A percentile compares a stretch with the other conserved stretches of the same genome.
Evolutionary conservation across 2,113 vertebrate species (phyloP).

Genomic region (Thalassarche chlororhynchos): DNA sequence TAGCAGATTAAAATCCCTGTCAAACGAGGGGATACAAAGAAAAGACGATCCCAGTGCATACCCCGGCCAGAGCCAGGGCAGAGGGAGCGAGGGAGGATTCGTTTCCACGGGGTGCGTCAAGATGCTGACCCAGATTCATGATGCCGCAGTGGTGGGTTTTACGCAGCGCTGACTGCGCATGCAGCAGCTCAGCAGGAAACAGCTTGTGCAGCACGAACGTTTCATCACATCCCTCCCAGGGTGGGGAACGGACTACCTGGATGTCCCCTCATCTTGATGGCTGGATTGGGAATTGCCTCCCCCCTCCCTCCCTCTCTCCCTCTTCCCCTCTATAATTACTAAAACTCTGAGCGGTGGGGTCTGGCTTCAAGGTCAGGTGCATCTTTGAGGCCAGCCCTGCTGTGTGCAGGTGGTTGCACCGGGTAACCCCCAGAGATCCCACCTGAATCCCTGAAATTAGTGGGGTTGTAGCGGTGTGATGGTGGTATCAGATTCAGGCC

Average conservation of each 20-base stretch:
- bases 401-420: background rate
- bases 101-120: background rate
- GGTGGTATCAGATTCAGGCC: background rate
- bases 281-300: background rate
- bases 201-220: background rate
- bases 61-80: background rate
- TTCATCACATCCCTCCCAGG: background rate
- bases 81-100: background rate
- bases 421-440: background rate
- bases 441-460: background rate
- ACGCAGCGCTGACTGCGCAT: accelerated
- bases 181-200: background rate
- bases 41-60: background rate
- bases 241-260: background rate
- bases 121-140: background rate
- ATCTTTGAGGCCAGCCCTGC: background rate
- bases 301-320: background rate
- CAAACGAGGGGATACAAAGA: background rate
- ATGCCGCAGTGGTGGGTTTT: background rate
- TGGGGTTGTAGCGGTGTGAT: background rate
- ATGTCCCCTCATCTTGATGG: background rate
- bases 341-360: background rate
- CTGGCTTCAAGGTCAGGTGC: background rate
- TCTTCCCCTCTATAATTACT: background rate
- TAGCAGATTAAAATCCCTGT: background rate